Evolutionary conservation across 2,888 invertebrate genomes (phyloP), one percentile per base, ranked within the genome.

Genomic region (Dichetophora obliterata): DNA sequence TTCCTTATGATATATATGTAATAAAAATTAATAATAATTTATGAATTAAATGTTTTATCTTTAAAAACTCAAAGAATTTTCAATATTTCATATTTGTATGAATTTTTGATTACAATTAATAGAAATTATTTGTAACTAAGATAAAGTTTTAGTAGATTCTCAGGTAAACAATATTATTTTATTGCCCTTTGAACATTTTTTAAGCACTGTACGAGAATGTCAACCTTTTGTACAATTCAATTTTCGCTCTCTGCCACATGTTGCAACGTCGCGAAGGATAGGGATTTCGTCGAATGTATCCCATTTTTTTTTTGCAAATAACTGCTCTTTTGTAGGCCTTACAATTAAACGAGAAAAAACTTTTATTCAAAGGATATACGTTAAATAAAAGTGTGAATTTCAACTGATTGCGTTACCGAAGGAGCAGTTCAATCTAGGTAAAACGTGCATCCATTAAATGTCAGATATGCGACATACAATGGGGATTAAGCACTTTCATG

Each of bases 381-480:
- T 31, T 72, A 48, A 72, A 72, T 72, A 37, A 37, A 43, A 61
- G 72, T 72, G 72, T 61, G 72, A 72, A 72, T 72, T 59, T 72
- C 24, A 43, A 48, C 59, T 72, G 48, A 72, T 72, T 72, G 72
- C 43, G 61, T 72, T 59, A 59, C 72, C 14, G 68, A 68, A 68
- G 68, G 2, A 27, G 19, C 19, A 19, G 54, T 8, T 2, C 19
- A 54, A 3, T 22, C 2, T n/a, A 19, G 22, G 24, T 22, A 5
- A 27, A 27, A 19, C 14, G 59, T 16, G 22, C 14, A 14, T 27
- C 2, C 24, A 59, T 0, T 27, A 43, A 43, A 43, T 43, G 43
- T 2, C 14, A 57, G 43, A 71, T 71, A 22, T 22, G 54, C 59
- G 57, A 11, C 57, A 72, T 43, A 43, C 61, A 48, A 72, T 61